Evolutionary conservation across 2,888 invertebrate genomes (phyloP).

Genomic region (Patella pellucida): DNA sequence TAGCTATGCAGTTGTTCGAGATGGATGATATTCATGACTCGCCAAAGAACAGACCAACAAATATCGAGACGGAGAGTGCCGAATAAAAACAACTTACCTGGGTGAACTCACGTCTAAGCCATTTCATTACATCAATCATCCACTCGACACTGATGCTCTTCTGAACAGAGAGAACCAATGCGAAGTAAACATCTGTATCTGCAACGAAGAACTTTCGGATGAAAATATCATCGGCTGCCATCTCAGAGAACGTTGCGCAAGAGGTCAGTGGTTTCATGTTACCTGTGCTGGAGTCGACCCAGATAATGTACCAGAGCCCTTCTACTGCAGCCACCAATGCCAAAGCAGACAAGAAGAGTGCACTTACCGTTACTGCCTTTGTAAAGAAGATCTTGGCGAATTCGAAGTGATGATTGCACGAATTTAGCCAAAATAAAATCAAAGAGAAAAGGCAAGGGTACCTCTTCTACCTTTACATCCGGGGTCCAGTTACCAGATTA

Average conservation of each 20-base stretch:
- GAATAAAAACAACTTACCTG: slow-evolving; percentile 18
- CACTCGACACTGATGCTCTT: slow-evolving; percentile 20
- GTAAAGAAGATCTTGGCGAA: slow-evolving; percentile 29
- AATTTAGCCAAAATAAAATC: slow-evolving; percentile 2
- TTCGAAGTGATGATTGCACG: slow-evolving; percentile 25
- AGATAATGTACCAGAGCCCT: slow-evolving; percentile 19
- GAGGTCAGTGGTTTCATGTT: slow-evolving; percentile 33
- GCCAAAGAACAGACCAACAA: slow-evolving; percentile 22
- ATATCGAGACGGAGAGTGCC: not conserved
- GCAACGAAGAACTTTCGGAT: slow-evolving; percentile 29
- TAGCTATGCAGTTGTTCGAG: slow-evolving; percentile 20
- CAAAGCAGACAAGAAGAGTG: not conserved
- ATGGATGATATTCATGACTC: slow-evolving; percentile 15
- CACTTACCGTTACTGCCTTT: slow-evolving; percentile 29
- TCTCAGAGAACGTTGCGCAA: slow-evolving; percentile 20
- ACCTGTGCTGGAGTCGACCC: slow-evolving; percentile 27
- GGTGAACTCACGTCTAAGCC: slow-evolving; percentile 11
- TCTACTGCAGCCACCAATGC: slow-evolving; percentile 31
- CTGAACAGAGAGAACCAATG: not conserved
- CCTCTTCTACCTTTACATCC: not conserved
- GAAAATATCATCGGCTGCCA: slow-evolving; percentile 31
- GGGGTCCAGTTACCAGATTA: slow-evolving; percentile 1
- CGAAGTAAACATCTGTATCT: slow-evolving; percentile 13
- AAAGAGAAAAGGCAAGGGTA: not conserved
- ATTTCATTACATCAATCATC: slow-evolving; percentile 19